Conservation (phyloP, 2,888 invertebrate genomes). For the Congeria kusceri region DNA sequence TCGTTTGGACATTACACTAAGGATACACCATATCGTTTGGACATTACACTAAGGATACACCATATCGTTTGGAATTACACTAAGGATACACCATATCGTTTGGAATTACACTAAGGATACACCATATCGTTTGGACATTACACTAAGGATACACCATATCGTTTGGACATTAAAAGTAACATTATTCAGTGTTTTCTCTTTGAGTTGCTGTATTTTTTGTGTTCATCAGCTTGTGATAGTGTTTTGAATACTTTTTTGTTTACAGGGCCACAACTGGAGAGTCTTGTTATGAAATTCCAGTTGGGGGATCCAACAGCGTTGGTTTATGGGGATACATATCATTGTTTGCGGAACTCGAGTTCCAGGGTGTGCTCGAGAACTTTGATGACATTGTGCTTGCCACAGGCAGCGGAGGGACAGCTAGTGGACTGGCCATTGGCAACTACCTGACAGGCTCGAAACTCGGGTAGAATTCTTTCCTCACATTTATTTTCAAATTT, state of each 20-base stretch:
- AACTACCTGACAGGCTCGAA: conserved; percentile 79
- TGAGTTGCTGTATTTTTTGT: conserved; percentile 74
- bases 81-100: too few relatives aligned
- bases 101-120: too few relatives aligned
- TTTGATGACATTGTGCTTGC: conserved; percentile 82
- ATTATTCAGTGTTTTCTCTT: too few relatives aligned
- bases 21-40: too few relatives aligned
- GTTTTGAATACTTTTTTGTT: conserved; percentile 6
- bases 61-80: too few relatives aligned
- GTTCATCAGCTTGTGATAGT: conserved; percentile 66
- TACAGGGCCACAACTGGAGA: conserved; percentile 74
- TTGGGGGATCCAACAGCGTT: conserved; percentile 80
- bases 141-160: too few relatives aligned
- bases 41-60: too few relatives aligned
- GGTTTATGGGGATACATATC: conserved; percentile 82
- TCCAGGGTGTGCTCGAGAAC: conserved; percentile 73
- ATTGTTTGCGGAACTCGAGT: conserved; percentile 77
- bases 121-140: too few relatives aligned
- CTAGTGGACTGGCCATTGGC: conserved; percentile 80
- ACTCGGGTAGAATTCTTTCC: conserved; percentile 71
- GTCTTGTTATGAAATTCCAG: conserved; percentile 76
- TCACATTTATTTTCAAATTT: too few relatives aligned
- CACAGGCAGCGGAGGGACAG: conserved; percentile 82
- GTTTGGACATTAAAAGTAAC: too few relatives aligned
- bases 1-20: too few relatives aligned